Conservation (phyloP, 2,797 vertebrate species). For the Myotis findleyi region DNA sequence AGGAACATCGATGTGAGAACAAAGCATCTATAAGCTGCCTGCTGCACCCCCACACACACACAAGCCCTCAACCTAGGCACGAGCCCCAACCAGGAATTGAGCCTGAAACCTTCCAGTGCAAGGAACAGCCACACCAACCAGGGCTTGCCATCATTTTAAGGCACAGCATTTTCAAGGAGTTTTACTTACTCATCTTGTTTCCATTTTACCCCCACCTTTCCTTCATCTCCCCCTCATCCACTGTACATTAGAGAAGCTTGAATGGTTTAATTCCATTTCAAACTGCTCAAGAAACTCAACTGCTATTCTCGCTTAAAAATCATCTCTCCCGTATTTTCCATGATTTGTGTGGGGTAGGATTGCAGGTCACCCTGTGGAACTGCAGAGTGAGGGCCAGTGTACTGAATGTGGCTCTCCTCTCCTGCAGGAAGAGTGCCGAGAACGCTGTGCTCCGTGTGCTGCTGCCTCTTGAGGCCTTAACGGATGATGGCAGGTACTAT, state of each 20-base stretch:
- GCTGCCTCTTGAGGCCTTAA: constrained; percentile 93
- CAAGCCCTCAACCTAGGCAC: no score
- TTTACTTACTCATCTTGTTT: background rate
- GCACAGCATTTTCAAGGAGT: background rate
- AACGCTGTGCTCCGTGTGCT: constrained; percentile 90
- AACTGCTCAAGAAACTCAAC: background rate
- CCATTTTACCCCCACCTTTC: background rate
- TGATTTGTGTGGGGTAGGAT: background rate
- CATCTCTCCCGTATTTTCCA: no score
- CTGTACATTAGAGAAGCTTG: background rate
- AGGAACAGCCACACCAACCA: no score
- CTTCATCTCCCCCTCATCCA: background rate
- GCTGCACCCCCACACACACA: no score
- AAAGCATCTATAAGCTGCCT: no score
- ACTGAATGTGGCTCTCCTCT: background rate
- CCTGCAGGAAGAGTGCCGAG: constrained; percentile 89
- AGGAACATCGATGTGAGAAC: no score
- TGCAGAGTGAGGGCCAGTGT: background rate
- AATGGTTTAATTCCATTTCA: background rate
- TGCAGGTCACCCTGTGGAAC: background rate
- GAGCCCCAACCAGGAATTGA: no score
- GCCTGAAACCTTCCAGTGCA: no score
- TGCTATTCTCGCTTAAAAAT: background rate
- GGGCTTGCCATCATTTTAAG: background rate
- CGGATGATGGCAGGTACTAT: constrained; percentile 93